Base-by-base conservation (phyloP, 2,888 invertebrate genomes). In the Schizaphis graminum region DNA sequence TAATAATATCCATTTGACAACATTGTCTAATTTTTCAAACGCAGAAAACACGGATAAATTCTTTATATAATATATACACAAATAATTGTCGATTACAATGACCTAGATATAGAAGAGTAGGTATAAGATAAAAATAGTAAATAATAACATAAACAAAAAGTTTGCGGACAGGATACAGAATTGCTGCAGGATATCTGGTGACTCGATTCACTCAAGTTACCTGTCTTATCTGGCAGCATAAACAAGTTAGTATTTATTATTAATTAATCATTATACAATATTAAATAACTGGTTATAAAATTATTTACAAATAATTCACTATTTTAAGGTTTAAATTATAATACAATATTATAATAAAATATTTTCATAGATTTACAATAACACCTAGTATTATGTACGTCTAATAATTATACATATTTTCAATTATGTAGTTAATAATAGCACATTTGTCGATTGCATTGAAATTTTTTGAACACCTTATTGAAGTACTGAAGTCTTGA, bases 31-130 rank as follows among this genome's bases (percentile, higher is more conserved):
- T 35, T 44, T 89, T 57, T 26, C 13, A 1, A 44, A 28, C 88
- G 41, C 26, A 56, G 8, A 35, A 35, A 56, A 88, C 26, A 53
- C 26, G 4, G 10, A 35, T 56, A 35, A 53, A 88, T 88, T 88
- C 41, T 84, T 21, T 16, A 24, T 16, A 24, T 56, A 28, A 35
- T 21, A 77, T 44, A 8, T 24, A 24, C 7, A 85, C 21, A 44
- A n/a, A 57, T 44, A 47, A 56, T 56, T 85, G 44, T 57, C 56
- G 53, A 57, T 91, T n/a, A 56, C 57, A 86, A 44, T 86, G 91
- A 91, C 85, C 57, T 57, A 91, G 28, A 57, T 85, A 91, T 26
- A 5, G 8, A 41, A 35, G 21, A 21, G 77, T 77, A 24, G 21
- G 21, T 77, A 35, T 3, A 24, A 3, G 35, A 26, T 16, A 1